These are phyloP conservation scores for Schizopygopsis pylzovi DNA, from an alignment of 2,797 vertebrate species.

Conservation along the genomic window DNA sequence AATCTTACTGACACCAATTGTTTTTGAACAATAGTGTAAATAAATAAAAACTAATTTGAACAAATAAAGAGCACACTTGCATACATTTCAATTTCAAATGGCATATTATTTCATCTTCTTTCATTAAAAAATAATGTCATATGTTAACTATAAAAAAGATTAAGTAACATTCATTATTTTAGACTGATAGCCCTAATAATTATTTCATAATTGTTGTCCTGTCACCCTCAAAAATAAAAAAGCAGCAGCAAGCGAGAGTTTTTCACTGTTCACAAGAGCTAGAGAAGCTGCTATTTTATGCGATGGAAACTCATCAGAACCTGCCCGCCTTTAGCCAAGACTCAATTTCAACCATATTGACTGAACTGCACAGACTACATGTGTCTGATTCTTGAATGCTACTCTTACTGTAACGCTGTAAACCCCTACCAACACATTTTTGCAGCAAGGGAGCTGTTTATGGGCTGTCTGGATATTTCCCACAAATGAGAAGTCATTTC, in stretches of 20 bases:
- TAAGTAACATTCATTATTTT: neutral
- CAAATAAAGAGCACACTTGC: neutral
- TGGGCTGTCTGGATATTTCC: constrained; percentile 47
- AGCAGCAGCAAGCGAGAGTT: neutral
- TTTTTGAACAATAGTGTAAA: neutral
- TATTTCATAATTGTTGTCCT: neutral
- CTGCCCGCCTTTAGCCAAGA: constrained; percentile 16
- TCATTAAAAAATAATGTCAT: no score
- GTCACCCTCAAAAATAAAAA: neutral
- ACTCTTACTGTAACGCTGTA: constrained; percentile 11
- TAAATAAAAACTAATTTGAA: neutral
- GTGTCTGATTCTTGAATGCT: constrained; percentile 37
- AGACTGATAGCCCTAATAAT: neutral
- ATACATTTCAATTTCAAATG: neutral
- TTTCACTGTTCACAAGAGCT: constrained; percentile 24
- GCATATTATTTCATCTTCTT: no score
- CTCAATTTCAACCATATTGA: constrained; percentile 13
- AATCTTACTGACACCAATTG: neutral
- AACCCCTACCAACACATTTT: constrained; percentile 21
- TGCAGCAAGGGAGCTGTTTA: constrained; percentile 45
- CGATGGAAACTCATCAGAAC: constrained; percentile 30
- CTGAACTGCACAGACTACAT: constrained; percentile 21
- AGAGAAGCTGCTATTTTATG: constrained; percentile 41
- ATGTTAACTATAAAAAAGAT: neutral
- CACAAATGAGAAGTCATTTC: constrained; percentile 47